Conservation (phyloP, 1,140 invertebrate species). For the Diuraphis noxia region DNA sequence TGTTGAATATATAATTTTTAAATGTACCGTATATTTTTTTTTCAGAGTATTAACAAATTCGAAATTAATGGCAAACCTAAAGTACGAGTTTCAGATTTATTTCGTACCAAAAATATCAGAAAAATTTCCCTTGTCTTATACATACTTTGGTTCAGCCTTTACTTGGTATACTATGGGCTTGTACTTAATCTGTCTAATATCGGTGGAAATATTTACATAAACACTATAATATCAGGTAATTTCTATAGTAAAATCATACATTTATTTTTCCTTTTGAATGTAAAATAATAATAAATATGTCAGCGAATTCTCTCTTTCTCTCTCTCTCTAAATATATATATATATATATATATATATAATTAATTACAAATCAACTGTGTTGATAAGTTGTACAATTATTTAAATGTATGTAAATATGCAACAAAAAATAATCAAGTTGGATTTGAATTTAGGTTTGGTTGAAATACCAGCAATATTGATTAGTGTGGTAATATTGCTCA, state of each 20-base stretch:
- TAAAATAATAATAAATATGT: background rate
- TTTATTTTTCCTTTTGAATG: background rate
- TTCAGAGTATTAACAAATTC: constrained; percentile 51
- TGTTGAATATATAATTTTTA: background rate
- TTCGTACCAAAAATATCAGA: constrained; percentile 66
- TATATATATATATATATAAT: background rate
- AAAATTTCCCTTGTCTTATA: constrained; percentile 70
- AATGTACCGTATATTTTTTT: background rate
- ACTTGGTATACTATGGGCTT: constrained; percentile 74
- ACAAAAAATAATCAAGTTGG: background rate
- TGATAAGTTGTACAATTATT: background rate
- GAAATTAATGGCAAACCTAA: constrained; percentile 54
- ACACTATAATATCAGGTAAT: constrained; percentile 64
- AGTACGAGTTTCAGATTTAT: constrained; percentile 67
- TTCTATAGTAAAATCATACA: background rate
- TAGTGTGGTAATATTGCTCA: constrained; percentile 71
- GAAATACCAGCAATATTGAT: constrained; percentile 74
- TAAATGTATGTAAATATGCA: background rate
- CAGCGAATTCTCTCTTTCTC: background rate
- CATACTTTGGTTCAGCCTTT: constrained; percentile 73
- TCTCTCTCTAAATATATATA: no score
- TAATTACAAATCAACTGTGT: background rate
- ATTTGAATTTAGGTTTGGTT: constrained; percentile 65
- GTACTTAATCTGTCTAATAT: constrained; percentile 73
- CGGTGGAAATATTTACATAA: constrained; percentile 71